A percentile compares a stretch with the other conserved stretches of the same genome.
phyloP scores from a whole-genome alignment of 2,113 vertebrate species.

The Zosterops pallidus region DNA sequence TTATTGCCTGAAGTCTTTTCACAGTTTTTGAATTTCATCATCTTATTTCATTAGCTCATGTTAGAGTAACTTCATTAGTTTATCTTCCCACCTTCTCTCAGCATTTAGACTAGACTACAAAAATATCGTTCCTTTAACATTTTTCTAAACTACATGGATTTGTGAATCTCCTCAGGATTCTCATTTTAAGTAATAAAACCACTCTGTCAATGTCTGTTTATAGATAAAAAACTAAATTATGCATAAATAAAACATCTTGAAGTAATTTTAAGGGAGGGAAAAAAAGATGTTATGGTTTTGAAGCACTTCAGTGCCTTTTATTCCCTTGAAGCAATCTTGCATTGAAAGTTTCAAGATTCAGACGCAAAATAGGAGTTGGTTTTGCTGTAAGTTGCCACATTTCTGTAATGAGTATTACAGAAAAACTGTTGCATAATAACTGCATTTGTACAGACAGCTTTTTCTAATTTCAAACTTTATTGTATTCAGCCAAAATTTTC shows the following conservation, averaged over 20 bases:
- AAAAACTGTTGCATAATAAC: background rate
- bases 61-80: background rate
- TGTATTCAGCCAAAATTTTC: background rate
- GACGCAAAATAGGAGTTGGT: background rate
- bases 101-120: background rate
- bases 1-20: background rate
- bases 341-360: background rate
- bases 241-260: background rate
- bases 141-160: background rate
- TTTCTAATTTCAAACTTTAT: background rate
- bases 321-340: background rate
- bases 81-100: background rate
- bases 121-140: background rate
- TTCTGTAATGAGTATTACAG: no score
- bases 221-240: background rate
- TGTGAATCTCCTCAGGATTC: background rate
- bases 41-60: background rate
- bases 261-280: background rate
- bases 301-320: background rate
- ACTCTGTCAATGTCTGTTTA: background rate
- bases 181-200: background rate
- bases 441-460: accelerated
- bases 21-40: background rate
- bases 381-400: background rate
- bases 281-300: background rate